Base-by-base conservation (phyloP, 2,797 vertebrate species). In the Sparidentex hasta region DNA sequence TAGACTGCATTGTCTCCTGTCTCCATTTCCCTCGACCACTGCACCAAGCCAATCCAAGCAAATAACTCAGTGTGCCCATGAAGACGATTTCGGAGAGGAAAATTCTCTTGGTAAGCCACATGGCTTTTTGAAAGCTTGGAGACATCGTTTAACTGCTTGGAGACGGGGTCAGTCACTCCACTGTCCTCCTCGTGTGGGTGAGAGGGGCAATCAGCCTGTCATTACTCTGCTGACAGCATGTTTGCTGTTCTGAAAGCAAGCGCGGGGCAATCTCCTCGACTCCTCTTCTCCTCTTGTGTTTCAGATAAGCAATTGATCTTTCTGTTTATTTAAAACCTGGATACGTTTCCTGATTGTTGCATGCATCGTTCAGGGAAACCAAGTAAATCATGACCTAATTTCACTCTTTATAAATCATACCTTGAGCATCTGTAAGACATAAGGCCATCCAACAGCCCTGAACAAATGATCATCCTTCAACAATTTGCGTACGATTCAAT, bases 201-300 rank as follows among this genome's bases (percentile, higher is more conserved):
- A 79, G 44, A 76, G 62, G 65, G 71, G 54, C 86, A 84, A 76
- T 88, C 82, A 88, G 78, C 83, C 74, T 68, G 69, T 70, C 78
- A 84, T 87, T 85, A 85, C 78, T 77, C 77, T 69, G 67, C 66
- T 86, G 76, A 85, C 74, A 80, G 80, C 81, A 88, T 89, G 88
- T 85, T 80, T 84, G 74, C 82, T 84, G 69, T 80, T 82, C 21
- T 44, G 41, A 76, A 76, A 81, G 67, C 75, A 73, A 83, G 84
- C 83, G 68, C 27, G 17, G 73, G 76, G 52, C 51, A 64, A 66
- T 77, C 61, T 79, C 71, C 61, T 44, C 5, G 56, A 76, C 52
- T 83, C 21, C n/a, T 75, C 43, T 54, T 18, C 65, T 76, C 56
- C 57, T 47, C 84, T 77, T 50, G 27, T 89, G 83, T 78, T 91